Evolutionary conservation across 1,140 invertebrate species (phyloP), one percentile per base, ranked within the genome.

Genomic region (Calliopsis andreniformis): DNA sequence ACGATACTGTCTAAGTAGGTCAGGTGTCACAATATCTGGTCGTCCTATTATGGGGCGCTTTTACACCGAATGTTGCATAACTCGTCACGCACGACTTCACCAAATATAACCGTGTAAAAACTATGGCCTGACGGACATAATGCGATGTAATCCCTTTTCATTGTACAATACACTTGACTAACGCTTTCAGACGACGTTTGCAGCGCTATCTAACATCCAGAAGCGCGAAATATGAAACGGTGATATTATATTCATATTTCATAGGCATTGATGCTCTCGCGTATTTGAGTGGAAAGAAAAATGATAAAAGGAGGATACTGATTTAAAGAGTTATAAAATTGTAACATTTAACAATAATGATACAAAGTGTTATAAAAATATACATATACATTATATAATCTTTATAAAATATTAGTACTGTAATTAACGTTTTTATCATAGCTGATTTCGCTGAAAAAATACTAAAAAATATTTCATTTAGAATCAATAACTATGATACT

Each of bases 91-190:
- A 84, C 85, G 80, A 87, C 78, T 86, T 82, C 76, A 86, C 80
- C 73, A 84, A 84, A 83, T 86, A 84, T 83, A 86, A 83, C 79
- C 76, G 58, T 58, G 78, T 68, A 78, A 85, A 87, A 87, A 82
- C 80, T 64, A 87, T 72, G 62, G 62, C 42, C 49, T 67, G 73
- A 76, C 64, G 53, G 71, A 87, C 82, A 79, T 84, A 83, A 87
- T 80, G 79, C 80, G 71, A 80, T 76, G 78, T 79, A 87, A 86
- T 81, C 76, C 64, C 76, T 77, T 71, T 83, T 85, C 78, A 84
- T 86, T 86, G 76, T 84, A 87, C 79, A 82, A 83, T 85, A 72
- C 79, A 85, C 84, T 89, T 88, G 85, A 87, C 87, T 89, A 88
- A 84, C 87, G 84, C 71, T 76, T 75, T 86, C 76, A 69, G 64